Evolutionary conservation across 2,797 vertebrate species (phyloP).

Genomic region (Apogon talboti): DNA sequence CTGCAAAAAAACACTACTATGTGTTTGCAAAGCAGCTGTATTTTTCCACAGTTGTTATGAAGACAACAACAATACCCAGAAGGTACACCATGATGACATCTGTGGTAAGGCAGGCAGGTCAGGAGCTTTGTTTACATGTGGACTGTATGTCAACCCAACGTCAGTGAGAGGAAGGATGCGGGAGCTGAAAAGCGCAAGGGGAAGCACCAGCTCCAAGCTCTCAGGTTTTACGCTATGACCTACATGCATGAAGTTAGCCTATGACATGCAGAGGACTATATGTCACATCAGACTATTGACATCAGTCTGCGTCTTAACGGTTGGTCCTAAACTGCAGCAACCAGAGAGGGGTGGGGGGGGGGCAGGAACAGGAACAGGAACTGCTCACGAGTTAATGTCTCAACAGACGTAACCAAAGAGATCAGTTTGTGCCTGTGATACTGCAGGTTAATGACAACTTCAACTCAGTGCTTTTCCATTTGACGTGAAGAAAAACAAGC

Average conservation of each 20-base stretch:
- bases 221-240: slow-evolving; percentile 66
- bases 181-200: slow-evolving; percentile 53
- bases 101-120: slow-evolving; percentile 63
- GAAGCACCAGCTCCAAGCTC: slow-evolving; percentile 70
- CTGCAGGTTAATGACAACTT: slow-evolving; percentile 55
- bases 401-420: slow-evolving; percentile 67
- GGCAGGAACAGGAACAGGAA: slow-evolving; percentile 79
- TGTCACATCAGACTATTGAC: slow-evolving; percentile 32
- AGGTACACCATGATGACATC: slow-evolving; percentile 51
- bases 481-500: slow-evolving; percentile 18
- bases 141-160: slow-evolving; percentile 36
- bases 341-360: neutral
- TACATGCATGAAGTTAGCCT: slow-evolving; percentile 61
- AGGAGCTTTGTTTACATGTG: slow-evolving; percentile 72
- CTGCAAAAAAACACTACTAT: neutral
- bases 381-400: slow-evolving; percentile 63
- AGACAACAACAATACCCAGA: slow-evolving; percentile 47
- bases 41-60: slow-evolving; percentile 40
- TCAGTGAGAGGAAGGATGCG: slow-evolving; percentile 77
- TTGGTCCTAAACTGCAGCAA: slow-evolving; percentile 52
- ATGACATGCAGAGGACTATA: slow-evolving; percentile 28
- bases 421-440: slow-evolving; percentile 37
- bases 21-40: neutral
- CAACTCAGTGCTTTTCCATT: slow-evolving; percentile 52
- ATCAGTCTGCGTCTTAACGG: slow-evolving; percentile 24